phyloP scores from a whole-genome alignment of 2,888 invertebrate species.

The Acanthosoma haemorrhoidale region DNA sequence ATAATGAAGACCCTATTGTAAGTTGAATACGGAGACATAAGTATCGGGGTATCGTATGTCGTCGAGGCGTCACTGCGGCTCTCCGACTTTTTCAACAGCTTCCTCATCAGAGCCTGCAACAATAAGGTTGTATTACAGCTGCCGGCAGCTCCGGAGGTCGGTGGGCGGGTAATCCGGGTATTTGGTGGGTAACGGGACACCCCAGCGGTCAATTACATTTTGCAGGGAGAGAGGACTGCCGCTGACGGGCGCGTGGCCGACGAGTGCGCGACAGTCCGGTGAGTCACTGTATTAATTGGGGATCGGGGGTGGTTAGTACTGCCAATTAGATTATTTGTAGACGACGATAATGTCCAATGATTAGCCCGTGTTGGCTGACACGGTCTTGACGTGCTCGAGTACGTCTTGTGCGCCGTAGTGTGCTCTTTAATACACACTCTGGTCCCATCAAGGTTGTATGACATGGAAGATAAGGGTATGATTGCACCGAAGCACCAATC shows the following conservation, averaged over 20 bases:
- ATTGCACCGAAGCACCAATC: too few species aligned
- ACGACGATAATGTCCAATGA: background rate
- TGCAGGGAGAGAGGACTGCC: background rate
- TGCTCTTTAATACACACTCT: too few species aligned
- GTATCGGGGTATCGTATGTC: background rate
- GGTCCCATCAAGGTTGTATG: too few species aligned
- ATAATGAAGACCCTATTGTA: background rate
- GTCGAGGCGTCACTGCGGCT: background rate
- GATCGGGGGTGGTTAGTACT: background rate
- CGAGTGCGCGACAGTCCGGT: background rate
- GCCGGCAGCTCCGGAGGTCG: background rate
- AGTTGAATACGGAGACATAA: background rate
- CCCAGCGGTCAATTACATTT: background rate
- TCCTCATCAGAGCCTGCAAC: slow-evolving; percentile 5
- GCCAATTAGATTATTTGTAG: slow-evolving; percentile 23
- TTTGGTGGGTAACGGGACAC: slow-evolving; percentile 15
- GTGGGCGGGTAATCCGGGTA: slow-evolving; percentile 5
- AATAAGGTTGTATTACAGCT: slow-evolving; percentile 11
- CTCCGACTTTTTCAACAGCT: background rate
- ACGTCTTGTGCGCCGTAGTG: too few species aligned
- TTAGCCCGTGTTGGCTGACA: background rate
- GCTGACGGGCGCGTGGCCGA: slow-evolving; percentile 1
- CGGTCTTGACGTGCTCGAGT: too few species aligned
- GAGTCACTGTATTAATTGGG: slow-evolving; percentile 17
- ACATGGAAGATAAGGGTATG: too few species aligned